Conservation (phyloP, 30 jellyfish, hydroid and myxozoan genomes). For the Cassiopea xamachana region DNA sequence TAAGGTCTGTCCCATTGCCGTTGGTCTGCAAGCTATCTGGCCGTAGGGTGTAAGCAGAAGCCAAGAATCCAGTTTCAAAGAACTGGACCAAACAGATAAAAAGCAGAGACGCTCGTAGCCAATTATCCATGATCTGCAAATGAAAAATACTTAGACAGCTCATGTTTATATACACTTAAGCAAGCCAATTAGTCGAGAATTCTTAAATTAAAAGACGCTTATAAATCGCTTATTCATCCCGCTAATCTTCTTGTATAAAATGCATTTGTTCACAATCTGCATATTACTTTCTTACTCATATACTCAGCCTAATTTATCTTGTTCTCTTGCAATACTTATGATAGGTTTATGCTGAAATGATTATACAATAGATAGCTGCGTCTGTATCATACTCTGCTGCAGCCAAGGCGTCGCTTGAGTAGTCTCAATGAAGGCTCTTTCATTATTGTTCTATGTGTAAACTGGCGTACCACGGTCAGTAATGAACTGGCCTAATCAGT, state of each 20-base stretch:
- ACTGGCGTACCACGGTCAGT: too few relatives aligned
- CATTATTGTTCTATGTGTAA: not conserved
- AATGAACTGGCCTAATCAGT: too few relatives aligned
- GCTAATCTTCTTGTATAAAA: slow-evolving; percentile 32
- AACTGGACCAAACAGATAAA: slow-evolving; percentile 21
- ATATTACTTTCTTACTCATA: slow-evolving; percentile 11
- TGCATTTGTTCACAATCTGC: not conserved
- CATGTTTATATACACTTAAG: slow-evolving; percentile 14
- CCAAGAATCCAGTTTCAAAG: not conserved
- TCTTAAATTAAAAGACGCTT: slow-evolving; percentile 27
- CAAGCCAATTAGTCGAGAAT: slow-evolving; percentile 17
- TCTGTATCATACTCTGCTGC: not conserved
- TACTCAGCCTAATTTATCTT: slow-evolving; percentile 18
- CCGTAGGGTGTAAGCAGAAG: not conserved
- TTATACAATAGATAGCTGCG: not conserved
- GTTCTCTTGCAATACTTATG: slow-evolving; percentile 15
- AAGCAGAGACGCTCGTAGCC: slow-evolving; percentile 37
- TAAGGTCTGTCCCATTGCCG: slow-evolving; percentile 44
- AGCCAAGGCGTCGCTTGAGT: not conserved
- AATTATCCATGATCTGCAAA: slow-evolving; percentile 56
- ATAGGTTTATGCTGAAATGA: slow-evolving; percentile 21
- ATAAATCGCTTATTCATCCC: slow-evolving; percentile 42
- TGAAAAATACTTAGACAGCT: slow-evolving; percentile 4
- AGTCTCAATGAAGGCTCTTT: not conserved
- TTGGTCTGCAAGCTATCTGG: slow-evolving; percentile 42